Conservation (phyloP, 2,888 invertebrate species). For the Epinotia nisella region DNA sequence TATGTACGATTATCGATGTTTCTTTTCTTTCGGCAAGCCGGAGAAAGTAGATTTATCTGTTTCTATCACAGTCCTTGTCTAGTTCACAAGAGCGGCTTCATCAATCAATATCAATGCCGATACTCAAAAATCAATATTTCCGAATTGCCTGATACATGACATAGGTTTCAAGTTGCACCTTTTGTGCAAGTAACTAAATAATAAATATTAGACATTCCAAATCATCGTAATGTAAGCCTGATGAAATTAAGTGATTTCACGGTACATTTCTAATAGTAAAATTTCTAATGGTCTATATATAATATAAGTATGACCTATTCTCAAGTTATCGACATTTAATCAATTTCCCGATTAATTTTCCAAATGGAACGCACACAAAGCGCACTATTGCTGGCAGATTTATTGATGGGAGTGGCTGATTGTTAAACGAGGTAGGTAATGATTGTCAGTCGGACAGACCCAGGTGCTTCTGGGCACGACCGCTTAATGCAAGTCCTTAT, state of each 20-base stretch:
- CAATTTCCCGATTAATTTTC: constrained; percentile 18
- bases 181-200: too few relatives aligned
- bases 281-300: background rate
- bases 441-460: constrained; percentile 26
- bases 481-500: constrained; percentile 34
- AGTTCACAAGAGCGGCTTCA: constrained; percentile 64
- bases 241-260: too few relatives aligned
- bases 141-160: background rate
- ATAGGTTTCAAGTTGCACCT: background rate
- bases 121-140: constrained; percentile 32
- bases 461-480: constrained; percentile 43
- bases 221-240: too few relatives aligned
- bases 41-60: constrained; percentile 70
- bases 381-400: constrained; percentile 23
- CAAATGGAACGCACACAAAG: constrained; percentile 34
- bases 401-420: constrained; percentile 38
- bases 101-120: constrained; percentile 58
- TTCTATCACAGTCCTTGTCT: constrained; percentile 57
- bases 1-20: constrained; percentile 59
- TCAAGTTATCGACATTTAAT: constrained; percentile 7
- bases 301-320: background rate
- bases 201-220: too few relatives aligned
- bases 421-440: constrained; percentile 28
- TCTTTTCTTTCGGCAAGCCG: constrained; percentile 63
- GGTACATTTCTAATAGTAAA: background rate